phyloP scores from a whole-genome alignment of 2,113 vertebrate genomes.

The Siniperca knerii region DNA sequence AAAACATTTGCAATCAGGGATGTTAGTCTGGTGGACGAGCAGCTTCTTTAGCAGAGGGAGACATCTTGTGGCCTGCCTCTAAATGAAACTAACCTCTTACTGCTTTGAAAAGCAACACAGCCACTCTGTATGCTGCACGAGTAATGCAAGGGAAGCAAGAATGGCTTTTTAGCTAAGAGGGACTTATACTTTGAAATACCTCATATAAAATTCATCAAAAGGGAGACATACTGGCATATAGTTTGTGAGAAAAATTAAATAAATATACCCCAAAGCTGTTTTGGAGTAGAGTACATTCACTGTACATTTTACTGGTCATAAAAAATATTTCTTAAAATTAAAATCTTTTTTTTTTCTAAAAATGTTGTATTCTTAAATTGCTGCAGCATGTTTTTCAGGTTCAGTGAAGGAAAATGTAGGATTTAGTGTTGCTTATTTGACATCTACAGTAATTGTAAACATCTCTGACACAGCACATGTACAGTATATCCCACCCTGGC shows the following conservation, averaged over 20 bases:
- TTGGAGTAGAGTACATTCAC: neutral
- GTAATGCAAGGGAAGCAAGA: conserved; percentile 56
- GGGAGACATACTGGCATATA: conserved; percentile 28
- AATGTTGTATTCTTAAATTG: neutral
- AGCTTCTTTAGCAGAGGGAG: conserved; percentile 78
- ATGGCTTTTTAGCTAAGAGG: conserved; percentile 58
- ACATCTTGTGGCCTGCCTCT: conserved; percentile 83
- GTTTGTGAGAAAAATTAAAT: conserved; percentile 29
- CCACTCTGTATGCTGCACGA: conserved; percentile 55
- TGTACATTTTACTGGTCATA: neutral
- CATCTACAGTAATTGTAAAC: conserved; percentile 45
- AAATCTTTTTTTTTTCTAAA: neutral
- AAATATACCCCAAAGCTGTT: conserved; percentile 19
- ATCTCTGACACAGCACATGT: conserved; percentile 46
- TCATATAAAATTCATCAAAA: conserved; percentile 72
- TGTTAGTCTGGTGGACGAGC: conserved; percentile 44
- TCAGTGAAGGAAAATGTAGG: neutral
- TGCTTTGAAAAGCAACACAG: conserved; percentile 31
- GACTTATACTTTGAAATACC: conserved; percentile 49
- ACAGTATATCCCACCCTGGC: conserved; percentile 45
- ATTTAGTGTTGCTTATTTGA: conserved; percentile 20
- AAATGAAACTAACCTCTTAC: conserved; percentile 61
- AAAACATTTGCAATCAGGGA: conserved; percentile 30
- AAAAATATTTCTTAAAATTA: neutral
- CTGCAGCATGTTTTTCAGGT: conserved; percentile 10